A percentile compares a stretch with the other conserved stretches of the same genome.
Conservation (phyloP, 2,113 vertebrate genomes). For the Pseudorectes ferrugineus region DNA sequence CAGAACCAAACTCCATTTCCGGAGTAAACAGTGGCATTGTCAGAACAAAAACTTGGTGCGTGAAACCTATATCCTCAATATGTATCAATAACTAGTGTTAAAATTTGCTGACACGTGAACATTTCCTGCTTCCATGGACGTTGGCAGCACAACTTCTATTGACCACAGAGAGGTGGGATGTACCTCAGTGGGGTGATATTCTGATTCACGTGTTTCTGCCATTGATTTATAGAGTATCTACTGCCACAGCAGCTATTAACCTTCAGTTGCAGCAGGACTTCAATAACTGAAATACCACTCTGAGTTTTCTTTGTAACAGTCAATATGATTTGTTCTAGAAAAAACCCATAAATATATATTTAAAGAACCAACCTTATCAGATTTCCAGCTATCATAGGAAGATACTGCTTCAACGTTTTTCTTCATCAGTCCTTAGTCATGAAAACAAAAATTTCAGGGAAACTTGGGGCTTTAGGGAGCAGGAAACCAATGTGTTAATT, state of each 20-base stretch:
- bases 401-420: neutral
- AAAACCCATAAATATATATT: neutral
- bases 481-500: neutral
- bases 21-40: neutral
- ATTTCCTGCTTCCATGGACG: neutral
- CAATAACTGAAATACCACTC: conserved; percentile 9
- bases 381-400: neutral
- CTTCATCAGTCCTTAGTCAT: neutral
- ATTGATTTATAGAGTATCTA: conserved; percentile 42
- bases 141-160: neutral
- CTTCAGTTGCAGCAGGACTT: conserved; percentile 33
- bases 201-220: neutral
- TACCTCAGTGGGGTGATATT: neutral
- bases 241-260: conserved; percentile 39
- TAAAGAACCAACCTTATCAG: neutral
- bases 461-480: neutral
- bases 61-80: neutral
- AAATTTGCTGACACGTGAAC: neutral
- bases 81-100: neutral
- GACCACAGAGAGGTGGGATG: neutral
- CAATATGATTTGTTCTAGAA: neutral
- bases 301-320: neutral
- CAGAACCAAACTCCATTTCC: neutral
- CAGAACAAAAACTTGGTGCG: neutral
- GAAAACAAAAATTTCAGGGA: neutral